Evolutionary conservation across 2,113 vertebrate genomes (phyloP).

Genomic region (Thymallus thymallus): DNA sequence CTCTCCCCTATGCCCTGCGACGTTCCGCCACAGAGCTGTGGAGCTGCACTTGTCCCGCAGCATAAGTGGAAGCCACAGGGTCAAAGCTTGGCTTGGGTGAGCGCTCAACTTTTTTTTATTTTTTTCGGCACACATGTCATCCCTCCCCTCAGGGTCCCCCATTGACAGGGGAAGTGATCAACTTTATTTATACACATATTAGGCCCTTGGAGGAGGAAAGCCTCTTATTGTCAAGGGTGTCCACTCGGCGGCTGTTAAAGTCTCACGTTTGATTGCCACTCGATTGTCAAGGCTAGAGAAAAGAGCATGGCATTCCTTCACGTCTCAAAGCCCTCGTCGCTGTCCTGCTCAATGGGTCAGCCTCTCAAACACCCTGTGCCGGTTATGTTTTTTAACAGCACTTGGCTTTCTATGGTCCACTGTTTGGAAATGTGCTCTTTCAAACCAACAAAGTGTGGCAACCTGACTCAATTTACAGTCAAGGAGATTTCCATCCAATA

Average conservation of each 20-base stretch:
- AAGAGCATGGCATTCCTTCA: conserved; percentile 48
- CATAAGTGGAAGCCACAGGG: conserved; percentile 62
- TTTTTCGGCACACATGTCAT: conserved; percentile 61
- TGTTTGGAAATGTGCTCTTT: no score
- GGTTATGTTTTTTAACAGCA: no score
- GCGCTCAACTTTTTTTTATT: conserved; percentile 42
- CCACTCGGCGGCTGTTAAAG: conserved; percentile 45
- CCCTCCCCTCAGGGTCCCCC: conserved; percentile 59
- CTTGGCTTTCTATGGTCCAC: no score
- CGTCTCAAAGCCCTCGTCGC: conserved; percentile 33
- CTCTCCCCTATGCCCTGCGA: conserved; percentile 68
- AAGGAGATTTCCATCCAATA: neutral
- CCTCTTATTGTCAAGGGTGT: conserved; percentile 55
- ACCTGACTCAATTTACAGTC: neutral
- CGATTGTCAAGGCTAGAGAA: conserved; percentile 37
- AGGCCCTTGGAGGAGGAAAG: conserved; percentile 56
- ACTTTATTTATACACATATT: conserved; percentile 76
- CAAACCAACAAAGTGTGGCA: neutral
- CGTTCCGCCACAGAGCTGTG: conserved; percentile 54
- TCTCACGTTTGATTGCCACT: conserved; percentile 66
- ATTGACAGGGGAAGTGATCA: conserved; percentile 73
- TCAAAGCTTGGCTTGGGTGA: conserved; percentile 48
- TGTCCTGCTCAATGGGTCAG: conserved; percentile 24
- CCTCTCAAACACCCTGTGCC: neutral
- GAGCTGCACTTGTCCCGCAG: conserved; percentile 68